These are phyloP conservation scores for Ferdinandea cuprea DNA, from an alignment of 2,888 invertebrate genomes.

Conservation along the genomic window DNA sequence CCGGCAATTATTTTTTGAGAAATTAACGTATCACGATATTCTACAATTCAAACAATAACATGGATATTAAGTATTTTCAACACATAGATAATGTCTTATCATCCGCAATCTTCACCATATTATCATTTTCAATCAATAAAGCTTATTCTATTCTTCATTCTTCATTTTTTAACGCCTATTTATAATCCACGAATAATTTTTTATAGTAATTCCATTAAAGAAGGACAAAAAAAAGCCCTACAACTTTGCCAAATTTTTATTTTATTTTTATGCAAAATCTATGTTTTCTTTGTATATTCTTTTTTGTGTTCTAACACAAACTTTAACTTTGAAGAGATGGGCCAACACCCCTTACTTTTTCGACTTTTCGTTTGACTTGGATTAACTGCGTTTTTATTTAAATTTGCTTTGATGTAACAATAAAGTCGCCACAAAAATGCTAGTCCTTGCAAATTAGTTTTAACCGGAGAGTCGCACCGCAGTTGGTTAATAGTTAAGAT, in stretches of 20 bases:
- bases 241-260: slow-evolving; percentile 70
- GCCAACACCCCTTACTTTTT: slow-evolving; percentile 7
- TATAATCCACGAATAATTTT: no score
- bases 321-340: slow-evolving; percentile 40
- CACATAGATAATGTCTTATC: no score
- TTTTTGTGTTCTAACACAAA: slow-evolving; percentile 30
- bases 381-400: slow-evolving; percentile 72
- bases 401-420: slow-evolving; percentile 52
- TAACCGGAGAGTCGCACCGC: slow-evolving; percentile 9
- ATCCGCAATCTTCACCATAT: no score
- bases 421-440: slow-evolving; percentile 52
- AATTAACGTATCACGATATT: no score
- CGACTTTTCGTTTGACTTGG: slow-evolving; percentile 25
- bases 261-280: slow-evolving; percentile 68
- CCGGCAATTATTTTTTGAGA: no score
- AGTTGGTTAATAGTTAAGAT: slow-evolving; percentile 42
- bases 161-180: no score
- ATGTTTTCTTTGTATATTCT: slow-evolving; percentile 47
- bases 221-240: slow-evolving; percentile 21
- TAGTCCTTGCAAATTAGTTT: slow-evolving; percentile 52
- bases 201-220: no score
- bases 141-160: no score
- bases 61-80: no score
- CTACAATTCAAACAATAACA: no score
- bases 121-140: no score